Percentiles rank a stretch among this genome's conserved stretches.
Evolutionary conservation across 2,113 vertebrate species (phyloP).

Genomic region (Hemiscyllium ocellatum): DNA sequence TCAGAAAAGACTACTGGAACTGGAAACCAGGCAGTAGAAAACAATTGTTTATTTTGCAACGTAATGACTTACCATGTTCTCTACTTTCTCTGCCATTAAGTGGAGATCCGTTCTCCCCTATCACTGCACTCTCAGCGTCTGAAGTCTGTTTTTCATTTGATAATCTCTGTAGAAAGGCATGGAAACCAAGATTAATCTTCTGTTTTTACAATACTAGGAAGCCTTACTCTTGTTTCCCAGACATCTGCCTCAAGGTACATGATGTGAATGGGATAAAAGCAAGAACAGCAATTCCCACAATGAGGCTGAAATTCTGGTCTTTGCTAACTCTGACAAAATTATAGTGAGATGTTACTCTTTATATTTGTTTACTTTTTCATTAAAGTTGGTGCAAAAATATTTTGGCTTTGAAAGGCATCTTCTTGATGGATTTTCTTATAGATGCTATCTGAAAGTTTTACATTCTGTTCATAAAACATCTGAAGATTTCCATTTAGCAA

Average conservation of each 20-base stretch:
- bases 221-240: background rate
- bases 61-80: conserved; percentile 64
- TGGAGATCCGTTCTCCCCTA: conserved; percentile 57
- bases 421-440: background rate
- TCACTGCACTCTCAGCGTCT: conserved; percentile 72
- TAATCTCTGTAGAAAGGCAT: conserved; percentile 59
- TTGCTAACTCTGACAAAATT: background rate
- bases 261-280: background rate
- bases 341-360: background rate
- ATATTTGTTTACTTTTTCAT: background rate
- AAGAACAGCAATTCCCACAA: conserved; percentile 2
- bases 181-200: conserved; percentile 23
- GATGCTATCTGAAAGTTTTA: background rate
- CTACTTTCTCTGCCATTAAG: conserved; percentile 54
- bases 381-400: background rate
- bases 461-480: background rate
- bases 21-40: background rate
- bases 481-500: background rate
- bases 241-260: background rate
- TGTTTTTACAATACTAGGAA: background rate
- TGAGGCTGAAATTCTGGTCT: background rate
- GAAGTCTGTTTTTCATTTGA: conserved; percentile 83
- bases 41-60: background rate
- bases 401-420: background rate
- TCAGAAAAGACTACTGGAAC: background rate